phyloP scores from a whole-genome alignment of 2,797 vertebrate species.

The Tenualosa ilisha region DNA sequence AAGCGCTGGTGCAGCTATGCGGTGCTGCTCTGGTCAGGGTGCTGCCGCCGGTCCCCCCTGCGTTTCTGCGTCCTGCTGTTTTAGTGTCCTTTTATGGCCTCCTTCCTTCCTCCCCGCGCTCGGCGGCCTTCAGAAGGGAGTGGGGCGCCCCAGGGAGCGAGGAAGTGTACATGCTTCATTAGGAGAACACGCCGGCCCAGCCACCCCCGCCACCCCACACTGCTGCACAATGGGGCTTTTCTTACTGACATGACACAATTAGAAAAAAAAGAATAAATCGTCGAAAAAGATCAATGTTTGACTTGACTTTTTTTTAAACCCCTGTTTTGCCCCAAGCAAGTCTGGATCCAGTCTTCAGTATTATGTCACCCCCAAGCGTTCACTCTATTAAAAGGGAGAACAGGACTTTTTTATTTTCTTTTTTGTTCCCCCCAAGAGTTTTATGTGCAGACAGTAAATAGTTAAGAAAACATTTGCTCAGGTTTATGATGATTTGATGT shows the following conservation, averaged over 20 bases:
- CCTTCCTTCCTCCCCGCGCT: conserved; percentile 71
- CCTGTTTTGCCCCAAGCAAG: neutral
- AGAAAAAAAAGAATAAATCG: conserved; percentile 27
- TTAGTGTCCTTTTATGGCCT: conserved; percentile 74
- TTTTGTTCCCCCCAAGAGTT: neutral
- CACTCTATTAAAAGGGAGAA: neutral
- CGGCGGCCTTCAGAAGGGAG: conserved; percentile 57
- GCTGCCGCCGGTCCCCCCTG: conserved; percentile 24
- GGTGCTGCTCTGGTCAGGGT: neutral
- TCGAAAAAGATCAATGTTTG: neutral
- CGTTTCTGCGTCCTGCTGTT: conserved; percentile 55
- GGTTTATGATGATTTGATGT: conserved; percentile 9
- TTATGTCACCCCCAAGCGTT: neutral
- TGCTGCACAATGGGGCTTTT: conserved; percentile 68
- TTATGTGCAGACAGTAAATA: conserved; percentile 17
- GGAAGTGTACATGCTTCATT: conserved; percentile 76
- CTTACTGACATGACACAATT: conserved; percentile 67
- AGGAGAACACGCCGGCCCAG: conserved; percentile 59
- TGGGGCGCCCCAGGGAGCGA: conserved; percentile 64
- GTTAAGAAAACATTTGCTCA: conserved; percentile 16
- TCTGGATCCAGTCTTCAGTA: neutral
- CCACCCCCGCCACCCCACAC: conserved; percentile 31
- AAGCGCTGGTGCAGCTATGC: too few relatives aligned
- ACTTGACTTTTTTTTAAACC: neutral
- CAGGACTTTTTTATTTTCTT: neutral